Conservation (phyloP, 2,113 vertebrate species). For the Dendrocopos noguchii region DNA sequence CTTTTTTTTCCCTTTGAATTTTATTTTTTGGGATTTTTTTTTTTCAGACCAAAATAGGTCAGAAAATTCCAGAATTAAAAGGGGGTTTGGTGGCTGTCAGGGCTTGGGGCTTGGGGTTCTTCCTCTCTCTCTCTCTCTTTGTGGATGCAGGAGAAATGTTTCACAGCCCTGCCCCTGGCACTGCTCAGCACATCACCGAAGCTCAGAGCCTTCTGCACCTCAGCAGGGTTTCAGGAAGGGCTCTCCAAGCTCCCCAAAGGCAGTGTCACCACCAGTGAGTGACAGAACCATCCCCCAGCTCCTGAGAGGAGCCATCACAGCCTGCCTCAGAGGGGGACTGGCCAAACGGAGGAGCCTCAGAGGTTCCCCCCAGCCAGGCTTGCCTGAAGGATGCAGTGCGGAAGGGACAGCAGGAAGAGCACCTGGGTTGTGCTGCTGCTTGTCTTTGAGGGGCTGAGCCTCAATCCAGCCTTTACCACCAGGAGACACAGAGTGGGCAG, state of each 20-base stretch:
- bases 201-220: not conserved
- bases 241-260: not conserved
- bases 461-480: not conserved
- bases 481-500: not conserved
- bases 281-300: not conserved
- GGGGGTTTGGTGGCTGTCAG: not conserved
- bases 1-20: not conserved
- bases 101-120: not conserved
- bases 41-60: conserved; percentile 5
- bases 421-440: not conserved
- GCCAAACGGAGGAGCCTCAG: not conserved
- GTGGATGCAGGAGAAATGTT: not conserved
- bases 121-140: not conserved
- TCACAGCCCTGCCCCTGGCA: not conserved
- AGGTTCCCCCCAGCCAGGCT: not conserved
- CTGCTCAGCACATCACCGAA: not conserved
- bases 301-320: not conserved
- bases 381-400: not conserved
- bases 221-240: not conserved
- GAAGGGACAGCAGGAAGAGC: not conserved
- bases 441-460: not conserved
- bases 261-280: not conserved
- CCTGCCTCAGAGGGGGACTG: not conserved
- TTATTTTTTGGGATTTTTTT: not conserved
- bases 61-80: conserved; percentile 48